phyloP scores from a whole-genome alignment of 1,140 invertebrate species.

The Temnothorax longispinosus region DNA sequence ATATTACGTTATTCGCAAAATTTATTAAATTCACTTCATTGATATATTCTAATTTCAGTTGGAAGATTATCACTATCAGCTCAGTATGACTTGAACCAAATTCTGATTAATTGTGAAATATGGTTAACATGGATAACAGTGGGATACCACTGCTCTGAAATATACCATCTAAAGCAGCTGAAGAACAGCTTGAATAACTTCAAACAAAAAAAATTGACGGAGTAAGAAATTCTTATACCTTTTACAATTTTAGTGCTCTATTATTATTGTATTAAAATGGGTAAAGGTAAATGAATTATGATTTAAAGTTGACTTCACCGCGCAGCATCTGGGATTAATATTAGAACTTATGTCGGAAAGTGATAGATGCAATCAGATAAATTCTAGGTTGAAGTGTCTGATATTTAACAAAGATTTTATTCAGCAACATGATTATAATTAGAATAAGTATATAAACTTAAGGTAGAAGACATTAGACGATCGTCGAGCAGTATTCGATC shows the following conservation, averaged over 20 bases:
- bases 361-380: conserved; percentile 88
- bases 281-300: conserved; percentile 91
- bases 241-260: background rate
- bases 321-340: conserved; percentile 89
- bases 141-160: conserved; percentile 91
- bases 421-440: background rate
- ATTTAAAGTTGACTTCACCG: conserved; percentile 90
- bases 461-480: too few relatives aligned
- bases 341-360: conserved; percentile 89
- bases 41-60: too few relatives aligned
- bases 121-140: conserved; percentile 89
- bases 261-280: conserved; percentile 82
- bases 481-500: too few relatives aligned
- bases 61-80: too few relatives aligned
- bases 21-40: too few relatives aligned
- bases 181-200: conserved; percentile 87
- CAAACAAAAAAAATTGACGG: background rate
- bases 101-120: too few relatives aligned
- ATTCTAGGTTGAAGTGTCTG: conserved; percentile 67
- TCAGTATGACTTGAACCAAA: too few relatives aligned
- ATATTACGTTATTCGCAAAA: too few relatives aligned
- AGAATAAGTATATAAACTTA: conserved; percentile 9
- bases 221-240: background rate
- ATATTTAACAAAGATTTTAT: conserved; percentile 28
- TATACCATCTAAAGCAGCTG: conserved; percentile 87